Conservation (phyloP, 2,113 vertebrate species). For the Podocnemis expansa region DNA sequence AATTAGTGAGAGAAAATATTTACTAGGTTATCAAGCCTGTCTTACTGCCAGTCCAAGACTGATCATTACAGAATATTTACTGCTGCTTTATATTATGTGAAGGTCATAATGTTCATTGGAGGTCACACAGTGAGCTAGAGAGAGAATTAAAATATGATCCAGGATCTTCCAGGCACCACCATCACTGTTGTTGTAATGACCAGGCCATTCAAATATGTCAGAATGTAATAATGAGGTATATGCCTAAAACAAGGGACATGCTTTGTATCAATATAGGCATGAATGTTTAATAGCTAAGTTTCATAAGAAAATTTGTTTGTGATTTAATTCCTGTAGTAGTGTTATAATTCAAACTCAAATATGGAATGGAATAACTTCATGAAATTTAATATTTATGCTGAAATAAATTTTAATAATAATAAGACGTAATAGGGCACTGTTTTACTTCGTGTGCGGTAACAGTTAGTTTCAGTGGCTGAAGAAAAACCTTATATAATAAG, state of each 20-base stretch:
- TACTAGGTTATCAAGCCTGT: not conserved
- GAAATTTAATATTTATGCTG: not conserved
- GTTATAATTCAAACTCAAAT: no score
- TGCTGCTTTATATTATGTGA: not conserved
- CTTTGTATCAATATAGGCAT: not conserved
- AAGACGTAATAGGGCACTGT: fast-evolving
- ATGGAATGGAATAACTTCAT: not conserved
- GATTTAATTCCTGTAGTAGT: not conserved
- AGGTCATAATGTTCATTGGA: not conserved
- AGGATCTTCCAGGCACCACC: not conserved
- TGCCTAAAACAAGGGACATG: not conserved
- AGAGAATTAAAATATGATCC: not conserved
- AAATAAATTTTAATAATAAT: not conserved
- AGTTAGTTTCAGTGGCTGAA: not conserved
- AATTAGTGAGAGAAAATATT: not conserved
- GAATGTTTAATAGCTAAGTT: not conserved
- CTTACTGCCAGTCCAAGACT: not conserved
- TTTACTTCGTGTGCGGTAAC: not conserved
- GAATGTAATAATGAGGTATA: not conserved
- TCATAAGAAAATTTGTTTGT: not conserved
- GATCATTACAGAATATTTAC: not conserved
- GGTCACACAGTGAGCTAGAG: not conserved
- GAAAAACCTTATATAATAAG: not conserved
- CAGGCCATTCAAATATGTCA: not conserved
- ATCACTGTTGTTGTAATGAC: not conserved